Conservation (phyloP, 2,113 vertebrate genomes). For the Bucco capensis region DNA sequence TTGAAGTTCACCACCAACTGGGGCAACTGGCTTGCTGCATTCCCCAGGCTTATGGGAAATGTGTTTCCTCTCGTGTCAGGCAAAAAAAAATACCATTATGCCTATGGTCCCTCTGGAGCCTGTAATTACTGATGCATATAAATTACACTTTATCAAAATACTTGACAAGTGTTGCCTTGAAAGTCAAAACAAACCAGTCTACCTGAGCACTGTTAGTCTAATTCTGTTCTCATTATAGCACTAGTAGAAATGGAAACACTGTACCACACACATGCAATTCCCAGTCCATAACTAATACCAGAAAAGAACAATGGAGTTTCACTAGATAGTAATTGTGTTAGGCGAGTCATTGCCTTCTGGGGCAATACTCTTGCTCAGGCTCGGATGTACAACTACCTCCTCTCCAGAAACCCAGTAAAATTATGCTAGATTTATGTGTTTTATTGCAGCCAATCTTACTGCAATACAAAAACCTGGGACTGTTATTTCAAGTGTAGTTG, state of each 20-base stretch:
- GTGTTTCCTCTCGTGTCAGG: background rate
- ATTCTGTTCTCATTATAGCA: background rate
- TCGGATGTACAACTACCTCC: fast-evolving
- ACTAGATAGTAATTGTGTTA: background rate
- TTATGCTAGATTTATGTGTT: fast-evolving
- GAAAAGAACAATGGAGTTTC: fast-evolving
- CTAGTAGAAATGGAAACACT: background rate
- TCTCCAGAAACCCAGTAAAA: background rate
- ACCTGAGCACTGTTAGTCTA: background rate
- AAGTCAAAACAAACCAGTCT: background rate
- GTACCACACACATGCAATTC: background rate
- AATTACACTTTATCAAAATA: slow-evolving; percentile 1
- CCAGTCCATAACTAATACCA: background rate
- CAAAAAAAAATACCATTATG: background rate
- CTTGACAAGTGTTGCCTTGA: background rate
- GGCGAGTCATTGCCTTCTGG: background rate
- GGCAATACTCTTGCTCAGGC: too few species aligned
- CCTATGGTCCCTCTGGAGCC: background rate
- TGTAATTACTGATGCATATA: background rate
- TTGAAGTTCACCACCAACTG: slow-evolving; percentile 32
- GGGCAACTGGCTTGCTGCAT: background rate
- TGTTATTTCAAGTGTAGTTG: background rate
- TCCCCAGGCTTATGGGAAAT: slow-evolving; percentile 2
- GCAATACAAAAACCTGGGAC: background rate
- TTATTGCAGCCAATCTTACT: fast-evolving